Evolutionary conservation across 2,888 invertebrate species (phyloP), one percentile per base, ranked within the genome.

Genomic region (Trachelus iudaicus): DNA sequence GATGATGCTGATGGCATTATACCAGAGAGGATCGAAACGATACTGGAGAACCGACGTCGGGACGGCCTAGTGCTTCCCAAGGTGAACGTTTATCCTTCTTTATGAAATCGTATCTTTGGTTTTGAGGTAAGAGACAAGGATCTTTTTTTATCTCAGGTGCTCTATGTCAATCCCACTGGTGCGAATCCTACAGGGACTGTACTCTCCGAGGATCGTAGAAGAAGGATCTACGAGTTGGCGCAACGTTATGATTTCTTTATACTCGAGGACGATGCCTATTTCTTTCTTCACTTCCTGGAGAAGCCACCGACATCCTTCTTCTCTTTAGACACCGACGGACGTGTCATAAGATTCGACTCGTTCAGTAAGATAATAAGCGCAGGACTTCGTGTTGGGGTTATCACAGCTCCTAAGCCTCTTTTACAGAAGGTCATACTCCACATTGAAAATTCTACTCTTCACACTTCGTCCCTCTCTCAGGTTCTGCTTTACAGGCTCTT

Each of bases 201-300:
- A 0, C 91, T 96, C 35, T 92, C 95, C 0, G 92, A 93, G 73
- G 93, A 94, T 11, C 92, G 96, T 78, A 93, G 95, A 80, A 91
- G 92, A 77, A 93, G 94, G 89, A 94, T 97, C 35, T 97, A 97
- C 87, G 92, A 94, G 82, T 92, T 97, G 75, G 96, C 96, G 33
- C 95, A 95, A 87, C 93, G 94, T 88, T 96, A 95, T 88, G 94
- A 97, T 89, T 94, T 97, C 34, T 84, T 97, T 11, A 96, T 97
- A 75, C 81, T 97, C 4, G 97, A 97, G 88, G 97, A 97, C 85
- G 97, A 97, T 87, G 95, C 97, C 0, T 97, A 97, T 86, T 96
- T 94, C 91, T 96, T 95, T 86, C 90, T 97, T 81, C 95, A 96
- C 88, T 97, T 95, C 89, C 88, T 93, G 83, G 93, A 94, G 92